These are phyloP conservation scores for Homalodisca vitripennis DNA, from an alignment of 1,140 invertebrate species.

Conservation along the genomic window DNA sequence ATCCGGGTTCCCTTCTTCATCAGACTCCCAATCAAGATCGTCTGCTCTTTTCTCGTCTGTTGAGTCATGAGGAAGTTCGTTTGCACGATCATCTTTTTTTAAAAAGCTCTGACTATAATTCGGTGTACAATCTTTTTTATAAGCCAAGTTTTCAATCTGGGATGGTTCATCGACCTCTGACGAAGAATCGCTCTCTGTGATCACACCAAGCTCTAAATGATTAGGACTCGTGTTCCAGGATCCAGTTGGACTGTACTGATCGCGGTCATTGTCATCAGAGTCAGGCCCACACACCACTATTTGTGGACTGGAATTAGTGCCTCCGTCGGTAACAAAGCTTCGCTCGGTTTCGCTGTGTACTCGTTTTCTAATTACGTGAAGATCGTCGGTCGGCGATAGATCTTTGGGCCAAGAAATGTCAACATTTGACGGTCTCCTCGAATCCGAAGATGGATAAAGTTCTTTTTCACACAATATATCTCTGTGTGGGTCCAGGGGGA, in stretches of 20 bases:
- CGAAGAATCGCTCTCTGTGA: conserved; percentile 9
- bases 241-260: not conserved
- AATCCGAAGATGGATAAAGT: not conserved
- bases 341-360: not conserved
- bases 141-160: conserved; percentile 10
- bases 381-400: conserved; percentile 2
- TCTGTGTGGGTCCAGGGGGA: not conserved
- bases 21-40: too few relatives aligned
- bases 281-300: not conserved
- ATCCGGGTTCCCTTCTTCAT: not conserved
- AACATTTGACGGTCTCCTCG: not conserved
- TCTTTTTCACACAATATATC: not conserved
- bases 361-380: conserved; percentile 10
- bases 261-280: not conserved
- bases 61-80: too few relatives aligned
- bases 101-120: too few relatives aligned
- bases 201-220: conserved; percentile 1
- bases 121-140: not conserved
- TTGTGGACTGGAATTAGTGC: not conserved
- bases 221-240: conserved; percentile 1
- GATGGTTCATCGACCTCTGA: conserved; percentile 17
- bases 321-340: not conserved
- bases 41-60: too few relatives aligned
- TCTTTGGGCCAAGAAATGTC: conserved; percentile 17
- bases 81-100: too few relatives aligned